phyloP scores from a whole-genome alignment of 2,888 invertebrate genomes.

The Abrostola triplasia region DNA sequence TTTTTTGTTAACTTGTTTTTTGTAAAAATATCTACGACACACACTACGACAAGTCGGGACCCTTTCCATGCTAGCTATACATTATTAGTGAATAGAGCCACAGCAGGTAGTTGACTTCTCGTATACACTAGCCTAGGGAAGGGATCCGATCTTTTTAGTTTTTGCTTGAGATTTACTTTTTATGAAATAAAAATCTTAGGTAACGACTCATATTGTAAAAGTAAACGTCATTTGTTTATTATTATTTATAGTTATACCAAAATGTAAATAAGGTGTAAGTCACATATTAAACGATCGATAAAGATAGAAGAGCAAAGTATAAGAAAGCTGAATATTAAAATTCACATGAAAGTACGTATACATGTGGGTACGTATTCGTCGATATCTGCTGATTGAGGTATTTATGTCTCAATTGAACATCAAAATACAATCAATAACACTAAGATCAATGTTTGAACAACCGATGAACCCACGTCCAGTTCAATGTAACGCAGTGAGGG shows the following conservation, averaged over 20 bases:
- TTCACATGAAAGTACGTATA: neutral
- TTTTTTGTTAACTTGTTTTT: slow-evolving; percentile 39
- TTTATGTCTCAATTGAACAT: slow-evolving; percentile 21
- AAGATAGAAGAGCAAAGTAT: no score
- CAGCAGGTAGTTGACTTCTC: slow-evolving; percentile 55
- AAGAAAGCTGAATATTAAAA: neutral
- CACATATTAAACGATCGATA: no score
- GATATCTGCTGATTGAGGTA: slow-evolving; percentile 2
- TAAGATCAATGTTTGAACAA: slow-evolving; percentile 19
- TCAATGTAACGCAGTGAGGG: slow-evolving; percentile 30
- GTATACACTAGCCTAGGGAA: slow-evolving; percentile 40
- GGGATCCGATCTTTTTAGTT: slow-evolving; percentile 41
- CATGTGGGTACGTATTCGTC: neutral
- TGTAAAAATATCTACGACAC: slow-evolving; percentile 30
- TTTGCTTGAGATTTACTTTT: slow-evolving; percentile 44
- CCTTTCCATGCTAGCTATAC: slow-evolving; percentile 26
- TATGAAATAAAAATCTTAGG: slow-evolving; percentile 20
- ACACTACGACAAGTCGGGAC: slow-evolving; percentile 33
- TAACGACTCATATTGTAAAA: slow-evolving; percentile 16
- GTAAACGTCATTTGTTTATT: slow-evolving; percentile 2
- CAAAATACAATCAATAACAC: slow-evolving; percentile 30
- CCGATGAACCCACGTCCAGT: slow-evolving; percentile 38
- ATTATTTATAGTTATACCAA: neutral
- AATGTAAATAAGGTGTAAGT: no score
- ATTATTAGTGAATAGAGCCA: slow-evolving; percentile 39